Conservation (phyloP, 2,888 invertebrate species). For the Melolontha melolontha region DNA sequence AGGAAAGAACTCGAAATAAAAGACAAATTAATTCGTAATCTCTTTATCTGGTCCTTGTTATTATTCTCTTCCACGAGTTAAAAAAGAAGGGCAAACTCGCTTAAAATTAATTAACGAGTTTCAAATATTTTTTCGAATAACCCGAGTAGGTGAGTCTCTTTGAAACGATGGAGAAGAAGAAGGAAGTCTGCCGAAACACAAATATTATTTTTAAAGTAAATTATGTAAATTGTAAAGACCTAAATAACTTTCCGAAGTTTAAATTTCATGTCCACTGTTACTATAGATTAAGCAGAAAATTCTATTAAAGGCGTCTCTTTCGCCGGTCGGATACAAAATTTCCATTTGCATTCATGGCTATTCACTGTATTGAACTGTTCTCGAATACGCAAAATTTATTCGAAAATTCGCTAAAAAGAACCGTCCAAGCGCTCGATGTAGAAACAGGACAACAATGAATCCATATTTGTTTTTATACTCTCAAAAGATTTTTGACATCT, state of each 20-base stretch:
- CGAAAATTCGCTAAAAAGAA: no score
- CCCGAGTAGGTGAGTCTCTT: constrained; percentile 3
- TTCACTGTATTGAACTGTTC: no score
- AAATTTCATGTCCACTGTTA: not conserved
- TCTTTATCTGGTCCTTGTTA: constrained; percentile 6
- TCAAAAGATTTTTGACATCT: not conserved
- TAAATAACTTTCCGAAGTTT: not conserved
- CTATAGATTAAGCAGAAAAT: no score
- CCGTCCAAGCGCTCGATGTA: no score
- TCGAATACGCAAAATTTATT: no score
- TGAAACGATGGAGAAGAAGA: not conserved
- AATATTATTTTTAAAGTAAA: constrained; percentile 13
- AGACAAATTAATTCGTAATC: constrained; percentile 8
- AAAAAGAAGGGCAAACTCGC: not conserved
- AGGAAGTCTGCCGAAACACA: not conserved
- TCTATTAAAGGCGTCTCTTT: no score
- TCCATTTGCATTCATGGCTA: no score
- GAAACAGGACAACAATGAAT: no score
- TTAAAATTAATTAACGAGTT: constrained; percentile 8
- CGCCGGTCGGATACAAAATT: no score
- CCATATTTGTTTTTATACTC: no score
- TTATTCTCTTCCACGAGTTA: constrained; percentile 1
- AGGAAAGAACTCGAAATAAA: no score
- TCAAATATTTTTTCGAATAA: not conserved
- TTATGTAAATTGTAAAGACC: constrained; percentile 5